A percentile compares a stretch with the other conserved stretches of the same genome.
Conservation (phyloP, 2,113 vertebrate genomes). For the Acanthisitta chloris region DNA sequence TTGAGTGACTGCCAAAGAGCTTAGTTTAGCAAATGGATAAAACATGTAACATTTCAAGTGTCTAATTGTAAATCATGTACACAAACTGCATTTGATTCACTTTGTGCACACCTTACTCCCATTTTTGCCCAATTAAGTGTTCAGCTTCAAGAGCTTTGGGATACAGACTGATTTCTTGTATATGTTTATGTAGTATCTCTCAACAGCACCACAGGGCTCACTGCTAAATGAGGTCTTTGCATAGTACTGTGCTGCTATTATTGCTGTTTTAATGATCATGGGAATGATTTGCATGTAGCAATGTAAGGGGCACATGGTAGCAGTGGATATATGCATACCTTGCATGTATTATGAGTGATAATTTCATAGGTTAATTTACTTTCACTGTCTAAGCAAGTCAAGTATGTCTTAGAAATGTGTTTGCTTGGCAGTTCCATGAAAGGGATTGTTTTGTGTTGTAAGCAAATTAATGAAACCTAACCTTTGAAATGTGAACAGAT, state of each 20-base stretch:
- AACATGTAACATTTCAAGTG: background rate
- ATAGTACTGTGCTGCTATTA: accelerated
- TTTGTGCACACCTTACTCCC: background rate
- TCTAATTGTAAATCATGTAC: background rate
- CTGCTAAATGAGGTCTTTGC: background rate
- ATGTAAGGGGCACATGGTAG: background rate
- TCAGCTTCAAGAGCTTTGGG: background rate
- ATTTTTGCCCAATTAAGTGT: background rate
- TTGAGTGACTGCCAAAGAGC: background rate
- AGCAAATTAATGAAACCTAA: slow-evolving; percentile 33
- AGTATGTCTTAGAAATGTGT: background rate
- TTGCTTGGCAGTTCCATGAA: background rate
- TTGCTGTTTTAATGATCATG: background rate
- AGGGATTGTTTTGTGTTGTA: background rate
- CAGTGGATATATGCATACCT: background rate
- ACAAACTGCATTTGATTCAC: background rate
- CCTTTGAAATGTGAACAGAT: background rate
- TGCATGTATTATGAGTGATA: background rate
- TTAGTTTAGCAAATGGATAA: background rate
- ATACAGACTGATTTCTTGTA: background rate
- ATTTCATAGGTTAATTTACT: background rate
- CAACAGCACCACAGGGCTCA: background rate
- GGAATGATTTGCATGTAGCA: background rate
- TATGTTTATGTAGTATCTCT: background rate
- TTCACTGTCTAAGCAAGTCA: background rate